Conservation (phyloP, 2,113 vertebrate genomes). For the Megalops atlanticus region DNA sequence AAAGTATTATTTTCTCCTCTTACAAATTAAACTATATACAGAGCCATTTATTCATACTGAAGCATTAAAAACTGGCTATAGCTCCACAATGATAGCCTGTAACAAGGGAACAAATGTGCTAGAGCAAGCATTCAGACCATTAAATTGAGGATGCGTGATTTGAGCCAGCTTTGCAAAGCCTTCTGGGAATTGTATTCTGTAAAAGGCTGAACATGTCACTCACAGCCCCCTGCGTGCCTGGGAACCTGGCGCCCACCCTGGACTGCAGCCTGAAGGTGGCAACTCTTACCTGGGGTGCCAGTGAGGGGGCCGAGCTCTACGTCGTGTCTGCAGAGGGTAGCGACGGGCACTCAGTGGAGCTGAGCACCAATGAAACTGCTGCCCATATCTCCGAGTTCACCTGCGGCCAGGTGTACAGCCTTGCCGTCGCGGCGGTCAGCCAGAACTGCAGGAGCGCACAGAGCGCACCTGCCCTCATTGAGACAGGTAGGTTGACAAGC, state of each 20-base stretch:
- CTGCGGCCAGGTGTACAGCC: slow-evolving; percentile 69
- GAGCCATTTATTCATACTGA: too few relatives aligned
- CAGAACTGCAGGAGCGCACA: slow-evolving; percentile 58
- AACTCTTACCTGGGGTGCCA: slow-evolving; percentile 63
- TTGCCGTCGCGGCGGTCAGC: slow-evolving; percentile 64
- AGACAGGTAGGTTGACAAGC: slow-evolving; percentile 68
- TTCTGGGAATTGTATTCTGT: neutral
- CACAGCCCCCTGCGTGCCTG: slow-evolving; percentile 69
- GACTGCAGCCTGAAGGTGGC: slow-evolving; percentile 61
- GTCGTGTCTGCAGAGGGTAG: slow-evolving; percentile 55
- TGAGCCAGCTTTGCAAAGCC: neutral
- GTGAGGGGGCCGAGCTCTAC: slow-evolving; percentile 59
- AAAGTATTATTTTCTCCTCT: too few relatives aligned
- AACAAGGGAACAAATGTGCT: too few relatives aligned
- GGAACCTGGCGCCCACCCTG: slow-evolving; percentile 54
- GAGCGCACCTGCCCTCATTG: slow-evolving; percentile 49
- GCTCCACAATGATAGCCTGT: too few relatives aligned
- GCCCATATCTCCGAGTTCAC: slow-evolving; percentile 64
- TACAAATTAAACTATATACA: too few relatives aligned
- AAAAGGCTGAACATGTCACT: slow-evolving; percentile 16
- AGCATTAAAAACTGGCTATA: too few relatives aligned
- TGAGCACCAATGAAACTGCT: slow-evolving; percentile 58
- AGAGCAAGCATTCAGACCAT: too few relatives aligned
- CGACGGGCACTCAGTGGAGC: slow-evolving; percentile 51
- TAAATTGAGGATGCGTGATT: too few relatives aligned